These are phyloP conservation scores for Apocrypta bakeri DNA, from an alignment of 1,140 invertebrate species.

Conservation along the genomic window DNA sequence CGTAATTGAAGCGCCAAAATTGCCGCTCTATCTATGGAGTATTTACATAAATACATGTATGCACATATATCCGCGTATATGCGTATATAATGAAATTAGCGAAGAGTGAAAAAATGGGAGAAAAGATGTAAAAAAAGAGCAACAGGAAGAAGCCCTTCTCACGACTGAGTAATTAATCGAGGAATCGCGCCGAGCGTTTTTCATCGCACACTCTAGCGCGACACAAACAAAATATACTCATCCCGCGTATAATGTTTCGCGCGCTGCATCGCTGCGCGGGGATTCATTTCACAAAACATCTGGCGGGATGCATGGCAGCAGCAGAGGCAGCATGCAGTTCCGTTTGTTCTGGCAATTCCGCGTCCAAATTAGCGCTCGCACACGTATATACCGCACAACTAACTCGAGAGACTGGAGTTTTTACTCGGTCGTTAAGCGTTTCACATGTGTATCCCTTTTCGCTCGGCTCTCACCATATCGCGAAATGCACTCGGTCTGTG, in stretches of 20 bases:
- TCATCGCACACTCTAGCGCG: neutral
- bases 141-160: neutral
- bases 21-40: too few species aligned
- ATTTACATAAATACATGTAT: too few species aligned
- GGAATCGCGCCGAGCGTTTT: neutral
- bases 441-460: conserved; percentile 65
- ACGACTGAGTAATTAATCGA: neutral
- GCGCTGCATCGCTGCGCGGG: conserved; percentile 49
- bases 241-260: conserved; percentile 18
- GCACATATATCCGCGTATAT: too few species aligned
- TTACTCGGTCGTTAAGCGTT: conserved; percentile 67
- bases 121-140: neutral
- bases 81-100: too few species aligned
- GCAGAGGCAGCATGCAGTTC: conserved; percentile 70
- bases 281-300: conserved; percentile 69
- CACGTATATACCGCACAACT: neutral
- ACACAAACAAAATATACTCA: neutral
- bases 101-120: neutral
- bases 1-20: too few species aligned
- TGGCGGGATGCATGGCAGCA: conserved; percentile 63
- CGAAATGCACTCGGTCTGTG: too few species aligned
- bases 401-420: conserved; percentile 55
- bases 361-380: conserved; percentile 68
- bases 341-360: conserved; percentile 71
- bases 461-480: neutral